Percentiles rank a stretch among this genome's conserved stretches.
These are phyloP conservation scores for Phaethornis superciliosus DNA, from an alignment of 2,113 vertebrate genomes.

Conservation along the genomic window DNA sequence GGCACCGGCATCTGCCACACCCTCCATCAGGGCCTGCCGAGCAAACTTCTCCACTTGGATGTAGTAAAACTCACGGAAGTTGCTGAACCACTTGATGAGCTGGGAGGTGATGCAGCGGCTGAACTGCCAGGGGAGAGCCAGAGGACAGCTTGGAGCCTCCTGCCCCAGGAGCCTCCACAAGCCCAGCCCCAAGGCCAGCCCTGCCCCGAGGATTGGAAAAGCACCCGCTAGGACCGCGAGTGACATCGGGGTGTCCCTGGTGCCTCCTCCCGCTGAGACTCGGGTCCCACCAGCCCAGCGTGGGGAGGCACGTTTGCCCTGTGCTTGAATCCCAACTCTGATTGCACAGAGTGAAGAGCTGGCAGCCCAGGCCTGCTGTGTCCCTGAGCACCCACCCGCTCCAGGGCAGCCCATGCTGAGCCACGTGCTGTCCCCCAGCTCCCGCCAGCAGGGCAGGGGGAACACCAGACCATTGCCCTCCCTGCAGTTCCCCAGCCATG, in stretches of 20 bases:
- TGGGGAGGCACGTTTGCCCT: accelerated
- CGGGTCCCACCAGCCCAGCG: accelerated
- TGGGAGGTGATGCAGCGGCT: conserved; percentile 96
- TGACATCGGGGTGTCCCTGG: accelerated
- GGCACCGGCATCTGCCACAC: conserved; percentile 77
- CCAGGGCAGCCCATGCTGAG: neutral
- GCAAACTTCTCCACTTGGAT: conserved; percentile 99
- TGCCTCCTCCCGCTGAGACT: neutral
- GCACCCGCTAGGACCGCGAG: neutral
- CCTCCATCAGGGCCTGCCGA: conserved; percentile 89
- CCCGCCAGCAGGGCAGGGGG: neutral
- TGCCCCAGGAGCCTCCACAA: neutral
- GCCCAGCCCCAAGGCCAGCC: neutral
- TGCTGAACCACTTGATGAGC: conserved; percentile 99
- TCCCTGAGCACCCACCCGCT: neutral
- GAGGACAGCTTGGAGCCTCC: neutral
- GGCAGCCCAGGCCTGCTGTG: neutral
- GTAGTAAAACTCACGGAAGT: conserved; percentile 98
- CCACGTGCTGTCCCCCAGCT: neutral
- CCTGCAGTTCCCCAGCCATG: accelerated
- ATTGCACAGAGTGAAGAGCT: neutral
- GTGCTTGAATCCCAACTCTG: neutral
- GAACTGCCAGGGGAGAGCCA: conserved; percentile 76
- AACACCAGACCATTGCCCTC: neutral
- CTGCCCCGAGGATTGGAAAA: neutral